phyloP scores from a whole-genome alignment of 1,140 invertebrate genomes.

The Chelonus insularis region DNA sequence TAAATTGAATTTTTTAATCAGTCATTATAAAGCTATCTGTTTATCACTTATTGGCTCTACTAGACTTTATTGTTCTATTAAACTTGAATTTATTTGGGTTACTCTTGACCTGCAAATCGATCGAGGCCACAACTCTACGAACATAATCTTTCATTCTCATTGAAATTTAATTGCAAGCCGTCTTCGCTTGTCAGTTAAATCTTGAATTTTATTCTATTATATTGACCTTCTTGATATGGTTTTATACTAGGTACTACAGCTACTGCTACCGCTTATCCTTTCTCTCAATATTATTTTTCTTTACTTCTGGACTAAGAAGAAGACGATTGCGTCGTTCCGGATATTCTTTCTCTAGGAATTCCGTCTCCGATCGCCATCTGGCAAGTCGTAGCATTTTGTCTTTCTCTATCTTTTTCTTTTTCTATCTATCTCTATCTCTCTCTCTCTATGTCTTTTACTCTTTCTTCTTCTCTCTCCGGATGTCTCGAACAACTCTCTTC shows the following conservation, averaged over 20 bases:
- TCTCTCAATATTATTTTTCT: too few species aligned
- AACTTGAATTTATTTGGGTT: constrained; percentile 9
- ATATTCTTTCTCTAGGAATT: constrained; percentile 7
- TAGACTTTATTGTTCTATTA: background rate
- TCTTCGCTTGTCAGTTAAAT: too few species aligned
- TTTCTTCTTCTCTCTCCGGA: constrained; percentile 8
- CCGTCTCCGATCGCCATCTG: constrained; percentile 18
- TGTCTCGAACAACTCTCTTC: constrained; percentile 6
- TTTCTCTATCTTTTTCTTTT: background rate
- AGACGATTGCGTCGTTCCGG: background rate
- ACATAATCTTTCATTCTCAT: background rate
- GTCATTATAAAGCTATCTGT: too few species aligned
- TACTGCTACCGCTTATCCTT: too few species aligned
- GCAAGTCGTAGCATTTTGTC: background rate
- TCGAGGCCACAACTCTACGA: constrained; percentile 5
- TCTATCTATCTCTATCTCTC: background rate
- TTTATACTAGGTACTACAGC: too few species aligned
- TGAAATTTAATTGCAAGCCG: background rate
- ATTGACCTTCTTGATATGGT: too few species aligned
- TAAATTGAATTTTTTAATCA: too few species aligned
- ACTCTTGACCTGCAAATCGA: constrained; percentile 18
- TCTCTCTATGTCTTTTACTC: background rate
- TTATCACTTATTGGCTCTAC: background rate
- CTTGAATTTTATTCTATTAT: too few species aligned
- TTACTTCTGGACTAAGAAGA: too few species aligned